Evolutionary conservation across 2,113 vertebrate genomes (phyloP).

Genomic region (Vidua macroura): DNA sequence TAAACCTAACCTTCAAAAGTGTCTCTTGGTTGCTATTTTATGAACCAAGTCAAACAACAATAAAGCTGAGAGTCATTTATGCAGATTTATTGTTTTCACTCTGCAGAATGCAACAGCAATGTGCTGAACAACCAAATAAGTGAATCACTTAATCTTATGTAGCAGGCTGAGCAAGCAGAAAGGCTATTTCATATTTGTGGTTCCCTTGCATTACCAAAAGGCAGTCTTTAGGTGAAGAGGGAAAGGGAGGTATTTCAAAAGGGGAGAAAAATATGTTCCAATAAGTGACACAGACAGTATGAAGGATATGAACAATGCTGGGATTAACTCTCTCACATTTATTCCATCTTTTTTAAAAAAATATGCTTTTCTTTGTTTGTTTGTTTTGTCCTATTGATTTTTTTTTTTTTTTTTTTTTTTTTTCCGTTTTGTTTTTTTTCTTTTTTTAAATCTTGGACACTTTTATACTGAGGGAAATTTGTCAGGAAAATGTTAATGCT

Average conservation of each 20-base stretch:
- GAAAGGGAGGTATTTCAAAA: background rate
- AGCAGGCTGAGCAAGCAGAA: background rate
- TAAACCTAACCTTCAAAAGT: background rate
- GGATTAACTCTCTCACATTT: fast-evolving
- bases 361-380: too few relatives aligned
- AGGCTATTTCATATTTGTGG: background rate
- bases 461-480: background rate
- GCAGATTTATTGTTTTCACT: background rate
- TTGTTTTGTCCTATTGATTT: background rate
- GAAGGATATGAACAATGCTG: background rate
- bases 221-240: background rate
- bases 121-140: background rate
- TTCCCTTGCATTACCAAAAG: background rate
- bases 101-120: background rate
- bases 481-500: background rate
- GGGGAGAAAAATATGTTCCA: background rate
- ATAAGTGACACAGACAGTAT: background rate
- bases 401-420: background rate
- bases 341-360: background rate
- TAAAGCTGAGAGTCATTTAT: background rate
- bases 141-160: background rate
- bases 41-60: background rate
- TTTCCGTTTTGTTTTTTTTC: background rate
- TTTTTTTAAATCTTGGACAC: background rate
- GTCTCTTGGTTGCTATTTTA: background rate